A percentile compares a stretch with the other conserved stretches of the same genome.
These are phyloP conservation scores for Pristiophorus japonicus DNA, from an alignment of 2,113 vertebrate genomes.

Conservation along the genomic window DNA sequence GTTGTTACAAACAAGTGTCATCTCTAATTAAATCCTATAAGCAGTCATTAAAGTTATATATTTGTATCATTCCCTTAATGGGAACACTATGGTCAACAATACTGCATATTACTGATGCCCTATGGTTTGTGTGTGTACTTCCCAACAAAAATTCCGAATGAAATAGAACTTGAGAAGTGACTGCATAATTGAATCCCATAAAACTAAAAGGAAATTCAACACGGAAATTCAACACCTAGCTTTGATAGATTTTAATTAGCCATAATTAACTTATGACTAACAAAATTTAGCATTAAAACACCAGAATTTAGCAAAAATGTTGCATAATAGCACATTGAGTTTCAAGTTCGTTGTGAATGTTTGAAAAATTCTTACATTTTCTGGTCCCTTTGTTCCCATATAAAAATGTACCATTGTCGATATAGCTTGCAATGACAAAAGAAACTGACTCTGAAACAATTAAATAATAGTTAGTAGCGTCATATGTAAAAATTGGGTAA, in stretches of 20 bases:
- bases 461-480: constrained; percentile 9
- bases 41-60: background rate
- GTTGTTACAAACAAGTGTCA: background rate
- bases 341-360: background rate
- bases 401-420: constrained; percentile 99
- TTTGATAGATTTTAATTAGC: background rate
- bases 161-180: background rate
- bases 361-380: constrained; percentile 74
- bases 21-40: background rate
- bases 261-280: background rate
- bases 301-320: background rate
- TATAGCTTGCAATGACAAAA: constrained; percentile 94
- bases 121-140: background rate
- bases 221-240: background rate
- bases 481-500: no score
- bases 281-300: background rate
- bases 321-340: background rate
- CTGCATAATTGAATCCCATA: background rate
- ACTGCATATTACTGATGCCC: background rate
- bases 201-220: background rate
- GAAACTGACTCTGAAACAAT: constrained; percentile 83
- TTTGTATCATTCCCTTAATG: background rate
- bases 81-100: background rate
- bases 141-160: background rate
- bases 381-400: constrained; percentile 98